Base-by-base conservation (phyloP, 2,113 vertebrate species). In the Cygnus buccinator region DNA sequence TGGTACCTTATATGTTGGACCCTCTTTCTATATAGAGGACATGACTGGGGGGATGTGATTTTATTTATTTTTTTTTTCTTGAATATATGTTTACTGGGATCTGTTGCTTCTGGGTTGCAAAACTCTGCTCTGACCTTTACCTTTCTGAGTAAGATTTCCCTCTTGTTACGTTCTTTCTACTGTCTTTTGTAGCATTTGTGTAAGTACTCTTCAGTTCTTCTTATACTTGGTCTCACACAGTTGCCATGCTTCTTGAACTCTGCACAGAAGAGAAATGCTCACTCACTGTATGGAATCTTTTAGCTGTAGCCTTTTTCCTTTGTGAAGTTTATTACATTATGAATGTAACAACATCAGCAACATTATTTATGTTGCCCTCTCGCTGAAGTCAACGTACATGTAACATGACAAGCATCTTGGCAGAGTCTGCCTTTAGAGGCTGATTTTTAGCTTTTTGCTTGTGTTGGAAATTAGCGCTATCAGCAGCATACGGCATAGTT, bases 51-150 rank as follows among this genome's bases (percentile, higher is more conserved):
- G 4, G 10, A 33, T 54, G 33, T 16, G 72, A 48, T 67, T 58
- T 66, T 59, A 15, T 43, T 43, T 58, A 39, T 39, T 39, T 39
- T 10, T n/a, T 58, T n/a, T 26, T 89, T 54, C 35, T 21, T 39
- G n/a, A 54, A 68, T n/a, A 52, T 8, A 6, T 2, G 0, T 75
- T 87, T 59, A 14, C 33, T 62, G n/a, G 17, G 28, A 77, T 29
- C 46, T 91, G 35, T 84, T 95, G 25, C 67, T 94, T 85, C 52
- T 93, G 50, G 10, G 19, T 77, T 91, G 20, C 84, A 93, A 74
- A 90, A 62, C 62, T 72, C 48, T 57, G 1, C 48, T 63, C 31
- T 55, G 29, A 67, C 41, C 11, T 91, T 93, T 90, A 31, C n/a
- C 17, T 4, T 58, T 33, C 8, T 58, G 66, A 84, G 16, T 66